Evolutionary conservation across 2,888 invertebrate species (phyloP).

Genomic region (Macrophya alboannulata): DNA sequence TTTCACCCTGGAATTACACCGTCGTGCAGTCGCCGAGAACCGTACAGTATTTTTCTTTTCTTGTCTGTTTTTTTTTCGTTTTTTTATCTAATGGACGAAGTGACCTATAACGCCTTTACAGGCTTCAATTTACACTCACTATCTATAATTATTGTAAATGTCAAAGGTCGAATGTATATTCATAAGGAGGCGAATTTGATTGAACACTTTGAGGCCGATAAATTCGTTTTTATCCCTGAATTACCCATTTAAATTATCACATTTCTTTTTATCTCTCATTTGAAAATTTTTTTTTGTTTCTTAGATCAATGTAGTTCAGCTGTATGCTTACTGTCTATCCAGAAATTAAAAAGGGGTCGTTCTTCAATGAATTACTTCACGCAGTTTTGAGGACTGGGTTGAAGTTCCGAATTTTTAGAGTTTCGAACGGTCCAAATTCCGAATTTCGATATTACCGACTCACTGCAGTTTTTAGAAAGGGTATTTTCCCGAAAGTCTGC

Average conservation of each 20-base stretch:
- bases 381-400: too few species aligned
- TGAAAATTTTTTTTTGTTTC: too few species aligned
- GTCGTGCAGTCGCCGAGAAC: constrained; percentile 31
- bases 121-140: constrained; percentile 15
- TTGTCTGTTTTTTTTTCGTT: not conserved
- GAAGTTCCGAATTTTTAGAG: too few species aligned
- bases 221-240: not conserved
- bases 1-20: constrained; percentile 53
- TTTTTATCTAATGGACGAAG: constrained; percentile 1
- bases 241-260: not conserved
- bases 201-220: not conserved
- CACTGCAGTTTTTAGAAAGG: too few species aligned
- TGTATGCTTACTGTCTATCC: too few species aligned
- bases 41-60: not conserved
- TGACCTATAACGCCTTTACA: not conserved
- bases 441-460: too few species aligned
- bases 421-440: too few species aligned
- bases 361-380: too few species aligned
- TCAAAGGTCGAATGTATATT: not conserved
- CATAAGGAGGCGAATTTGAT: not conserved
- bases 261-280: too few species aligned
- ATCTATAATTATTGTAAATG: constrained; percentile 21
- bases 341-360: too few species aligned
- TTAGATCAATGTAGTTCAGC: too few species aligned
- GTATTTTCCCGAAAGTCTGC: too few species aligned